Evolutionary conservation across 2,888 invertebrate genomes (phyloP).

Genomic region (Lepidonotus clava): DNA sequence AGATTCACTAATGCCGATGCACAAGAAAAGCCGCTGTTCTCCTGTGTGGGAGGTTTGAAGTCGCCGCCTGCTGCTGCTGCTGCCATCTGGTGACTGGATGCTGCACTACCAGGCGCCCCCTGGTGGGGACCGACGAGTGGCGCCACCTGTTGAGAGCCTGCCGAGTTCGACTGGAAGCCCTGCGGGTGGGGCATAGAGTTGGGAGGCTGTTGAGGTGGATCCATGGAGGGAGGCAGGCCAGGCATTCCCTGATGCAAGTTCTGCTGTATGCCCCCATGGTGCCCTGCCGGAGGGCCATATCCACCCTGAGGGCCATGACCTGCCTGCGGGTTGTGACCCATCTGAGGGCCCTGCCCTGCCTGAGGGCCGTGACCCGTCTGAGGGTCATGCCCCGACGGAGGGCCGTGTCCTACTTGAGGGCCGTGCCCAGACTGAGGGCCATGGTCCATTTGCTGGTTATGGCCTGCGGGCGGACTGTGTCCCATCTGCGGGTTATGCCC

Average conservation of each 20-base stretch:
- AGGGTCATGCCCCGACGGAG: too few relatives aligned
- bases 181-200: slow-evolving; percentile 20
- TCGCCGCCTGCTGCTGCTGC: slow-evolving; percentile 23
- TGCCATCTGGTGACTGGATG: slow-evolving; percentile 53
- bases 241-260: background rate
- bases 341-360: too few relatives aligned
- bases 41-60: slow-evolving; percentile 34
- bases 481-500: too few relatives aligned
- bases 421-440: too few relatives aligned
- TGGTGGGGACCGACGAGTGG: slow-evolving; percentile 42
- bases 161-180: slow-evolving; percentile 4
- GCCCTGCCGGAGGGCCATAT: background rate
- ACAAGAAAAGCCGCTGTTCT: slow-evolving; percentile 29
- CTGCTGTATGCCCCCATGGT: slow-evolving; percentile 1
- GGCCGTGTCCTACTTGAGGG: too few relatives aligned
- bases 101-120: slow-evolving; percentile 54
- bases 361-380: too few relatives aligned
- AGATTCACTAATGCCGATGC: slow-evolving; percentile 42
- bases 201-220: background rate
- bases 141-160: slow-evolving; percentile 10
- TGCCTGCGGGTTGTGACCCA: too few relatives aligned
- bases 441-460: too few relatives aligned
- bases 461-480: too few relatives aligned
- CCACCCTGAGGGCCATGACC: background rate
- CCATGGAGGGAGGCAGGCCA: background rate